Percentiles rank a stretch among this genome's conserved stretches.
Conservation (phyloP, 1,140 invertebrate genomes). For the Kradibia gibbosae region DNA sequence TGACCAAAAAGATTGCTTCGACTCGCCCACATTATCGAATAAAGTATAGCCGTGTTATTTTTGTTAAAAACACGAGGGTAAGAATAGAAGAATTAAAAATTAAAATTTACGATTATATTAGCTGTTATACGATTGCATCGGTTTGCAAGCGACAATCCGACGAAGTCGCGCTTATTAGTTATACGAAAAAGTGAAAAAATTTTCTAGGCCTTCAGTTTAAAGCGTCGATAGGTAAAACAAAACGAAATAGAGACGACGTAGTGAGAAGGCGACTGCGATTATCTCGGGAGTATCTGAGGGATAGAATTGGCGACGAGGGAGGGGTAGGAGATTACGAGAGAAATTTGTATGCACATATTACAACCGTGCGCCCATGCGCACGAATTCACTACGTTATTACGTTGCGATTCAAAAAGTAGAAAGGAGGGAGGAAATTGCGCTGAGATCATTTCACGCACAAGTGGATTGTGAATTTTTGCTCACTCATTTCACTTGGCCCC, state of each 20-base stretch:
- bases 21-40: neutral
- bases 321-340: neutral
- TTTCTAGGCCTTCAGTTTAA: neutral
- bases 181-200: neutral
- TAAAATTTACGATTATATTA: neutral
- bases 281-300: no score
- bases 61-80: neutral
- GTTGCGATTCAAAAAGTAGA: neutral
- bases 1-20: neutral
- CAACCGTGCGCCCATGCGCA: neutral
- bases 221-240: neutral
- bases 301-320: neutral
- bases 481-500: neutral
- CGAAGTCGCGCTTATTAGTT: neutral
- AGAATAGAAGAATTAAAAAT: neutral
- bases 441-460: constrained; percentile 10
- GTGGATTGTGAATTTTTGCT: constrained; percentile 6
- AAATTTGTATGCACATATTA: constrained; percentile 15
- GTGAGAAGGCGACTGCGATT: no score
- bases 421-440: neutral
- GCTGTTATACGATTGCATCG: neutral
- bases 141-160: neutral
- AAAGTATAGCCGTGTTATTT: neutral
- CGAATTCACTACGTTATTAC: constrained; percentile 23
- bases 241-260: neutral